Conservation (phyloP, 2,888 invertebrate species). For the Autographa pulchrina region DNA sequence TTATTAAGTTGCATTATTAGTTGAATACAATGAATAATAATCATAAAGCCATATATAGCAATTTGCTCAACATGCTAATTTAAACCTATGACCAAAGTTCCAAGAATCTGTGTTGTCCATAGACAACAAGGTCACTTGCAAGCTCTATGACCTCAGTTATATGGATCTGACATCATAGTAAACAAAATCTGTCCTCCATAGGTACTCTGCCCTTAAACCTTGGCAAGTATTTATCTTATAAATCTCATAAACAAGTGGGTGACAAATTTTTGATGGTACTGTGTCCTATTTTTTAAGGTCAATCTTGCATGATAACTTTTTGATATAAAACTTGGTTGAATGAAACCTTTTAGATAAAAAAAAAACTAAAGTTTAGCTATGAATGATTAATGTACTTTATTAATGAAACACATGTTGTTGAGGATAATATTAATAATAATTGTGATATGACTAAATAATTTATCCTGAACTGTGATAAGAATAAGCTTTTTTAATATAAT, state of each 20-base stretch:
- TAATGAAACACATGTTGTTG: constrained; percentile 16
- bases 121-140: constrained; percentile 52
- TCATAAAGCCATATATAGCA: neutral
- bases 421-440: constrained; percentile 10
- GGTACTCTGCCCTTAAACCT: constrained; percentile 47
- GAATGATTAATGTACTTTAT: neutral
- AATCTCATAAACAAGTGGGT: constrained; percentile 33
- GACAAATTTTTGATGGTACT: constrained; percentile 15
- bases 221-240: constrained; percentile 23
- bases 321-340: neutral
- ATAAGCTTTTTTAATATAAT: constrained; percentile 5
- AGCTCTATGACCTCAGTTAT: constrained; percentile 62
- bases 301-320: constrained; percentile 7
- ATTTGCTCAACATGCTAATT: constrained; percentile 14
- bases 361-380: neutral
- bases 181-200: constrained; percentile 51
- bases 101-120: constrained; percentile 28
- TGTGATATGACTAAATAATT: neutral
- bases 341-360: neutral
- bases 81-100: constrained; percentile 40
- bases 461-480: constrained; percentile 23
- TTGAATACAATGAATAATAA: neutral
- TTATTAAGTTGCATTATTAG: neutral
- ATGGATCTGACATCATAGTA: constrained; percentile 62
- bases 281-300: constrained; percentile 14